phyloP scores from a whole-genome alignment of 2,113 vertebrate species.

The Pyrgilauda ruficollis region DNA sequence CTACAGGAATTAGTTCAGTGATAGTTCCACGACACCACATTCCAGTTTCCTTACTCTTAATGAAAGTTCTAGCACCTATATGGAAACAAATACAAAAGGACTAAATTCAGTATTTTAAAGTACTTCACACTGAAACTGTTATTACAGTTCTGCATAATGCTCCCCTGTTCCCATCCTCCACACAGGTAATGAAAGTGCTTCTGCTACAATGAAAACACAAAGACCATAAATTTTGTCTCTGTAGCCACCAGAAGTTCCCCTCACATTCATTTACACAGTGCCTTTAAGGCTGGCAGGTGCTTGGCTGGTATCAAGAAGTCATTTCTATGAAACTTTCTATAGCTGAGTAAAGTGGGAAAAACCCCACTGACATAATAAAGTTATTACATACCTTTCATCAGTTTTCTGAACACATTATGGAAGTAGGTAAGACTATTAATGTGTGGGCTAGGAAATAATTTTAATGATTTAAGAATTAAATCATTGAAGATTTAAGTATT shows the following conservation, averaged over 20 bases:
- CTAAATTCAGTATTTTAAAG: neutral
- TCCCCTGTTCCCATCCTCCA: neutral
- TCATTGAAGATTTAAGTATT: neutral
- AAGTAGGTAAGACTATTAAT: neutral
- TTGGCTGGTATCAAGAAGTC: neutral
- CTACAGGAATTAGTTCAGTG: slow-evolving; percentile 72
- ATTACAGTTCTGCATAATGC: neutral
- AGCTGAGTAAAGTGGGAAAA: neutral
- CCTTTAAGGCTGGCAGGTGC: neutral
- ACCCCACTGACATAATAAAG: accelerated
- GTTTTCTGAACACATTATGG: neutral
- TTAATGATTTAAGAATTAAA: neutral
- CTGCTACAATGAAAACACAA: neutral
- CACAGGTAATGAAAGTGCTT: neutral
- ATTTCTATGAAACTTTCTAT: neutral
- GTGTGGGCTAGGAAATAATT: neutral
- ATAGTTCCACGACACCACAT: slow-evolving; percentile 85
- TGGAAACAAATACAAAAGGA: neutral
- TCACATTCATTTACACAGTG: neutral
- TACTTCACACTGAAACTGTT: neutral
- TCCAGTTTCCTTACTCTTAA: slow-evolving; percentile 68
- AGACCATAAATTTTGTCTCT: neutral
- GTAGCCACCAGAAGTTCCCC: accelerated
- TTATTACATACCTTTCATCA: neutral
- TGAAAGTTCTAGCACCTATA: slow-evolving; percentile 77